Percentiles rank a stretch among this genome's conserved stretches.
Conservation (phyloP, 2,888 invertebrate species). For the Argynnis bischoffii region DNA sequence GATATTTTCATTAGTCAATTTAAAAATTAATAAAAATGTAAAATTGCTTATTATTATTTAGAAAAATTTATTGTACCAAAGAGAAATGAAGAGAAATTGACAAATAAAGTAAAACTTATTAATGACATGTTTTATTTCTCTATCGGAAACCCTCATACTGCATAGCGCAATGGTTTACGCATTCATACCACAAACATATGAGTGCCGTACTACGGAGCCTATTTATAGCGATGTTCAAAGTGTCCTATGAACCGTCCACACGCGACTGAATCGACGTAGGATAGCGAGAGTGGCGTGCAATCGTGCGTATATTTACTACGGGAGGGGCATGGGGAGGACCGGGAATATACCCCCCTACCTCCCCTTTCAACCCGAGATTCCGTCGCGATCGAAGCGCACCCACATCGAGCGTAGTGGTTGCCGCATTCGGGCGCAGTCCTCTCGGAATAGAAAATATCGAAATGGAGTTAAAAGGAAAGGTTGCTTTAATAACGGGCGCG, state of each 20-base stretch:
- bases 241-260: constrained; percentile 45
- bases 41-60: constrained; percentile 60
- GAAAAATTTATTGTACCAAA: constrained; percentile 75
- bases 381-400: constrained; percentile 70
- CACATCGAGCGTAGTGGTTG: constrained; percentile 50
- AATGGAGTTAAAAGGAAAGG: constrained; percentile 89
- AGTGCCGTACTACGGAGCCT: constrained; percentile 43
- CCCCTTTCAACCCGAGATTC: constrained; percentile 49
- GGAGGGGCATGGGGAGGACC: constrained; percentile 63
- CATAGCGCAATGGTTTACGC: constrained; percentile 13
- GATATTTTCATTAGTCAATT: constrained; percentile 61
- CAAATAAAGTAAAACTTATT: constrained; percentile 69
- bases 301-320: constrained; percentile 75
- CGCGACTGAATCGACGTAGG: constrained; percentile 60
- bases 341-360: constrained; percentile 47
- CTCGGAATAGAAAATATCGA: constrained; percentile 47
- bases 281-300: constrained; percentile 66
- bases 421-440: constrained; percentile 62
- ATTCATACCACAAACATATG: constrained; percentile 39
- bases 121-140: constrained; percentile 46
- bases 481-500: constrained; percentile 88
- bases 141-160: background rate
- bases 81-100: constrained; percentile 66
- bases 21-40: constrained; percentile 66
- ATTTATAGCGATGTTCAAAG: constrained; percentile 43